Conservation (phyloP, 2,797 vertebrate genomes). For the Austrolebias charrua region DNA sequence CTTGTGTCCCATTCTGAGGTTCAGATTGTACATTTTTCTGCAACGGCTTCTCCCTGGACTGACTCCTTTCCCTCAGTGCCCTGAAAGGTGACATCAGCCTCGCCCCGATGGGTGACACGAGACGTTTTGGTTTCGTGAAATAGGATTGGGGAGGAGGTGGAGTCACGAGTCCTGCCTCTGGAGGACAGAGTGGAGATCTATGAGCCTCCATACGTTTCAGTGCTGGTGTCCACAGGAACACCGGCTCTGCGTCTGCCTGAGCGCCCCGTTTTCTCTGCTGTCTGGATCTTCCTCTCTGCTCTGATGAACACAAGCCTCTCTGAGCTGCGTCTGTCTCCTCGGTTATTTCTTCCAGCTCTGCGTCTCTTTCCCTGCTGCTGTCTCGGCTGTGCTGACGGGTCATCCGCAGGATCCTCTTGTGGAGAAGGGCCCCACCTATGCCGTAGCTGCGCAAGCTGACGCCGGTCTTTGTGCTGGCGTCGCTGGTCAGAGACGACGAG, state of each 20-base stretch:
- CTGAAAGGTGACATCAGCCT: constrained; percentile 77
- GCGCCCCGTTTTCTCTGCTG: constrained; percentile 9
- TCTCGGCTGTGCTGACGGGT: constrained; percentile 68
- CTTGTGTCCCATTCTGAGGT: constrained; percentile 49
- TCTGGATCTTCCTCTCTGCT: constrained; percentile 41
- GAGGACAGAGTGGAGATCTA: background rate
- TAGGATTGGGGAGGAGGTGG: constrained; percentile 11
- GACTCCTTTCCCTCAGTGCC: constrained; percentile 83
- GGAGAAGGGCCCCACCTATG: constrained; percentile 95
- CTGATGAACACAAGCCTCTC: constrained; percentile 32
- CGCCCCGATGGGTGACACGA: constrained; percentile 68
- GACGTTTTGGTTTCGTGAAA: constrained; percentile 52
- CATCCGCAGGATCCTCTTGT: constrained; percentile 85
- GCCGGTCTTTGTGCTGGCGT: constrained; percentile 85
- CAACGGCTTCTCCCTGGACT: constrained; percentile 80
- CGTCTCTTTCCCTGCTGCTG: constrained; percentile 34
- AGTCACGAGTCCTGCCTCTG: constrained; percentile 1
- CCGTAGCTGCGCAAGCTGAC: constrained; percentile 86
- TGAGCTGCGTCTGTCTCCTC: constrained; percentile 32
- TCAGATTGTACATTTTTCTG: background rate
- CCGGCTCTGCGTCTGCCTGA: constrained; percentile 13
- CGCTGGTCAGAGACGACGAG: constrained; percentile 87
- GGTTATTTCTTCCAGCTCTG: constrained; percentile 13
- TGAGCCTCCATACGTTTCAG: constrained; percentile 2
- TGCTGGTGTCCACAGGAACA: background rate